These are phyloP conservation scores for Rhyzopertha dominica DNA, from an alignment of 1,140 invertebrate species.

Conservation along the genomic window DNA sequence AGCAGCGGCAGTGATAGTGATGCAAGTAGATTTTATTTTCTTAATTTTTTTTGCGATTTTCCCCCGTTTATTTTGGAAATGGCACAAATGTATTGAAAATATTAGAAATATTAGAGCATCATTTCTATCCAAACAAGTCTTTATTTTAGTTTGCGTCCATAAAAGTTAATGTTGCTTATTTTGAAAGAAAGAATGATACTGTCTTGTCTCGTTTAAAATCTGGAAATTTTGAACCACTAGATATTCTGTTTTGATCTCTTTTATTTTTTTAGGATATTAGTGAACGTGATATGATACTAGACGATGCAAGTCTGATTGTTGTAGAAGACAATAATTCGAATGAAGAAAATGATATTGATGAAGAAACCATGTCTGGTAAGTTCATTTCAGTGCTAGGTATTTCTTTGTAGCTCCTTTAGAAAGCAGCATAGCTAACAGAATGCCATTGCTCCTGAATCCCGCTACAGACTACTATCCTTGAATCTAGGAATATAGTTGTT, in stretches of 20 bases:
- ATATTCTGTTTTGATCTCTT: constrained; percentile 8
- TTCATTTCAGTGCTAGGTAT: no score
- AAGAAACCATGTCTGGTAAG: constrained; percentile 78
- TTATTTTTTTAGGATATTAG: constrained; percentile 57
- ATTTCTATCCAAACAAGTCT: no score
- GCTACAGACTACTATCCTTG: no score
- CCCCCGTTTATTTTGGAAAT: neutral
- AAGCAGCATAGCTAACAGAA: no score
- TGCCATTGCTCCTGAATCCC: no score
- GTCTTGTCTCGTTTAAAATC: constrained; percentile 4
- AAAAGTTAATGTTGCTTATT: no score
- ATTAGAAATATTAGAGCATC: no score
- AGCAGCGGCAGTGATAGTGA: constrained; percentile 46
- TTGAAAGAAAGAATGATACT: no score
- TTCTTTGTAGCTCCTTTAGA: no score
- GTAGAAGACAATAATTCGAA: constrained; percentile 44
- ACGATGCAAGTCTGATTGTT: constrained; percentile 44
- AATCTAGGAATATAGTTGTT: no score
- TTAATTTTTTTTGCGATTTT: constrained; percentile 1
- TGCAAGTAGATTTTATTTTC: constrained; percentile 1
- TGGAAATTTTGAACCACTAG: neutral
- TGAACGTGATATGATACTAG: constrained; percentile 58
- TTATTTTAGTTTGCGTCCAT: no score
- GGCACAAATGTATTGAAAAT: no score
- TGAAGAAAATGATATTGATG: constrained; percentile 44